phyloP scores from a whole-genome alignment of 2,888 invertebrate genomes.

The Apamea anceps region DNA sequence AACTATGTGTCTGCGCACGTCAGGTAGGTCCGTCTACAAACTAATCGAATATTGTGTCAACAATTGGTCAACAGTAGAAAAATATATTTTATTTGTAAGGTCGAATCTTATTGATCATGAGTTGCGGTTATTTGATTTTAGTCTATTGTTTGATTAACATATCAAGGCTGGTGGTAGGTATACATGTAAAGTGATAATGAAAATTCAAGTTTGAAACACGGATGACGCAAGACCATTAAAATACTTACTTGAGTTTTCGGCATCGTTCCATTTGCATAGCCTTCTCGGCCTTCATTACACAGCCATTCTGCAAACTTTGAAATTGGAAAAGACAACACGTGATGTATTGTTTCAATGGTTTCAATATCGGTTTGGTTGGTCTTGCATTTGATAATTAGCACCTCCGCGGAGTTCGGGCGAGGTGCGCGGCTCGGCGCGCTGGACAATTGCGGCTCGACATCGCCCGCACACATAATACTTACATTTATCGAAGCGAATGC shows the following conservation, averaged over 20 bases:
- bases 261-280: conserved; percentile 89
- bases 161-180: conserved; percentile 88
- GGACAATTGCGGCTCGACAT: conserved; percentile 79
- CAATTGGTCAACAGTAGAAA: conserved; percentile 75
- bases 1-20: conserved; percentile 25
- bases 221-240: conserved; percentile 90
- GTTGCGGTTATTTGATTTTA: conserved; percentile 87
- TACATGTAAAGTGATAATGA: conserved; percentile 90
- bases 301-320: conserved; percentile 89
- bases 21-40: conserved; percentile 61
- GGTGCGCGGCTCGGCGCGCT: conserved; percentile 65
- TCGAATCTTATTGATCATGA: conserved; percentile 86
- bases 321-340: conserved; percentile 89
- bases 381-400: conserved; percentile 90
- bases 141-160: conserved; percentile 89
- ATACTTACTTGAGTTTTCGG: conserved; percentile 88
- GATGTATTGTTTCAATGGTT: conserved; percentile 89
- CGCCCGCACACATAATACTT: conserved; percentile 79
- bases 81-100: conserved; percentile 82
- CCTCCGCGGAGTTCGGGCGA: conserved; percentile 80
- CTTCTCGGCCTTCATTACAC: conserved; percentile 89
- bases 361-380: conserved; percentile 87
- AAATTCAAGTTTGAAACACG: conserved; percentile 89
- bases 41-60: conserved; percentile 74
- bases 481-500: conserved; percentile 85